phyloP scores from a whole-genome alignment of 2,888 invertebrate genomes.

The Zelleria hepariella region DNA sequence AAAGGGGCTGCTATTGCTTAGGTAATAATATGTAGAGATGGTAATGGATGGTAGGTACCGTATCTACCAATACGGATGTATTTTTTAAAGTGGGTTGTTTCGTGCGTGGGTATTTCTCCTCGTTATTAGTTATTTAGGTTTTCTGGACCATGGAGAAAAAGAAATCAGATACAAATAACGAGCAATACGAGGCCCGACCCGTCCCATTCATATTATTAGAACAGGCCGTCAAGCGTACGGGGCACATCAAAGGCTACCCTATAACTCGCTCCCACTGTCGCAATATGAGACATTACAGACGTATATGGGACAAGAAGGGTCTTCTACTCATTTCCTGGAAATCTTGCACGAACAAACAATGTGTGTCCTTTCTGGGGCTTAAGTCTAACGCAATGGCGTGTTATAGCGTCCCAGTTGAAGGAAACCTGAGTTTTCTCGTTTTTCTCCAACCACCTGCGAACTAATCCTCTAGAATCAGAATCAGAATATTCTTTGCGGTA shows the following conservation, averaged over 20 bases:
- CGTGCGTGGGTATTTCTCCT: too few species aligned
- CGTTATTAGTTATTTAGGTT: neutral
- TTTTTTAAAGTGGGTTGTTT: too few species aligned
- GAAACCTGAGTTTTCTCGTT: too few species aligned
- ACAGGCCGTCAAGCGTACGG: neutral
- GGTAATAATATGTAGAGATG: too few species aligned
- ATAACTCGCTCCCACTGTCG: neutral
- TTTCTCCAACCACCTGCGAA: too few species aligned
- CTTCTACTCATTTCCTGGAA: neutral
- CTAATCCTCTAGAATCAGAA: too few species aligned
- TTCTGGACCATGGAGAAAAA: neutral
- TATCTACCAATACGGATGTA: neutral
- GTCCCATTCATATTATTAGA: slow-evolving; percentile 1
- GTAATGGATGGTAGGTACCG: neutral
- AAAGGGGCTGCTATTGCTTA: too few species aligned
- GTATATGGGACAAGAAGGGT: neutral
- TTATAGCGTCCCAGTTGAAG: too few species aligned
- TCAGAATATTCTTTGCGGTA: too few species aligned
- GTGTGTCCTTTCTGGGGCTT: neutral
- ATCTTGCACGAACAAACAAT: neutral
- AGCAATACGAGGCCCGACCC: neutral
- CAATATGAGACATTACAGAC: neutral
- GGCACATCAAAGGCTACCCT: neutral
- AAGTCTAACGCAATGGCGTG: too few species aligned
- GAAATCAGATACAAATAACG: neutral